Percentiles rank a stretch among this genome's conserved stretches.
Evolutionary conservation across 2,113 vertebrate genomes (phyloP).

Genomic region (Paralichthys olivaceus): DNA sequence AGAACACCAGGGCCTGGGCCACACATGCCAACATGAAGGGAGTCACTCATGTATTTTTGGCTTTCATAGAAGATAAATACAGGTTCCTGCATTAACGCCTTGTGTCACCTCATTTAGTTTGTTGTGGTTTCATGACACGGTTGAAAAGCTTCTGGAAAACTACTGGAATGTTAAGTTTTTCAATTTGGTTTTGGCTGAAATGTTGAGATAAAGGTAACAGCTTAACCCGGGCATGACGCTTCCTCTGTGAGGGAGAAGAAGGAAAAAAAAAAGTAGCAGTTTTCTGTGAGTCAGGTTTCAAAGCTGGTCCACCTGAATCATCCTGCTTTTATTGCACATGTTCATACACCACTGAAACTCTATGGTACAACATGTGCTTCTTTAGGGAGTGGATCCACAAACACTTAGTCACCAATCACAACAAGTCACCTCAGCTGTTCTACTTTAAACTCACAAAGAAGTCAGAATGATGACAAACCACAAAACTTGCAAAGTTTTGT

Average conservation of each 20-base stretch:
- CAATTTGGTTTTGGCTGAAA: not conserved
- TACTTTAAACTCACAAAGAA: not conserved
- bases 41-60: too few species aligned
- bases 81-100: too few species aligned
- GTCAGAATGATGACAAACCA: too few species aligned
- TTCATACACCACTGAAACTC: not conserved
- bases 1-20: too few species aligned
- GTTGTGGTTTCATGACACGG: not conserved
- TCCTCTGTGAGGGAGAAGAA: not conserved
- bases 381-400: not conserved
- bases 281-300: constrained; percentile 13
- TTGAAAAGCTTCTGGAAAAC: not conserved
- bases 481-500: too few species aligned
- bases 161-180: not conserved
- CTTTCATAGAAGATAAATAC: too few species aligned
- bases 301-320: constrained; percentile 5
- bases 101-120: not conserved
- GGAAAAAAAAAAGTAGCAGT: not conserved
- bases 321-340: constrained; percentile 7
- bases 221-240: not conserved
- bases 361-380: not conserved
- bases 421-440: not conserved
- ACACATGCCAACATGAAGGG: too few species aligned
- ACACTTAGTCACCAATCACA: not conserved
- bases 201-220: not conserved